Conservation (phyloP, 2,113 vertebrate genomes). For the Capricornis sumatraensis region DNA sequence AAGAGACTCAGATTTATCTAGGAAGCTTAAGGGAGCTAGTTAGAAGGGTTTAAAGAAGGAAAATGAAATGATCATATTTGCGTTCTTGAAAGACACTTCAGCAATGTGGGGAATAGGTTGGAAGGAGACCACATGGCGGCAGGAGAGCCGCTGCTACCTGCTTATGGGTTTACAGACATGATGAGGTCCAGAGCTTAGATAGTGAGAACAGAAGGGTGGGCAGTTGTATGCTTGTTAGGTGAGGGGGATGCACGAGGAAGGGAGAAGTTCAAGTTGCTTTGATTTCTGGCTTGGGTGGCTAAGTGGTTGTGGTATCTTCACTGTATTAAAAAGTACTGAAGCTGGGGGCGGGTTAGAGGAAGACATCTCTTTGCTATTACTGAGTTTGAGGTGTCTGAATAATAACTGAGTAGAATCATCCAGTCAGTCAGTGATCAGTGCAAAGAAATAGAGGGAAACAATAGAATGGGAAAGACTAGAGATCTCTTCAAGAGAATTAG, state of each 20-base stretch:
- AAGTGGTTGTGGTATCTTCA: neutral
- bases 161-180: neutral
- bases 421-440: neutral
- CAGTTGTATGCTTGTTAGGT: accelerated
- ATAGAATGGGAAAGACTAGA: neutral
- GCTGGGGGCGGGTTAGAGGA: neutral
- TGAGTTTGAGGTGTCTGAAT: neutral
- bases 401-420: neutral
- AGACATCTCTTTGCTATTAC: neutral
- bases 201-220: neutral
- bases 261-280: neutral
- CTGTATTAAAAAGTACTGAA: neutral
- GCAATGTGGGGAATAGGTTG: neutral
- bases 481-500: neutral
- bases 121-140: neutral
- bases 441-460: neutral
- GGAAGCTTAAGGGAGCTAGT: neutral
- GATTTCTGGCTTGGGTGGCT: neutral
- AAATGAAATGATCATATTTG: neutral
- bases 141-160: neutral
- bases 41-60: neutral
- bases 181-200: neutral
- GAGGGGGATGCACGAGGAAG: neutral
- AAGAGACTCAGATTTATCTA: neutral
- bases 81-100: neutral